Percentiles rank a stretch among this genome's conserved stretches.
phyloP scores from a whole-genome alignment of 2,797 vertebrate genomes.

The Cynopterus sphinx region DNA sequence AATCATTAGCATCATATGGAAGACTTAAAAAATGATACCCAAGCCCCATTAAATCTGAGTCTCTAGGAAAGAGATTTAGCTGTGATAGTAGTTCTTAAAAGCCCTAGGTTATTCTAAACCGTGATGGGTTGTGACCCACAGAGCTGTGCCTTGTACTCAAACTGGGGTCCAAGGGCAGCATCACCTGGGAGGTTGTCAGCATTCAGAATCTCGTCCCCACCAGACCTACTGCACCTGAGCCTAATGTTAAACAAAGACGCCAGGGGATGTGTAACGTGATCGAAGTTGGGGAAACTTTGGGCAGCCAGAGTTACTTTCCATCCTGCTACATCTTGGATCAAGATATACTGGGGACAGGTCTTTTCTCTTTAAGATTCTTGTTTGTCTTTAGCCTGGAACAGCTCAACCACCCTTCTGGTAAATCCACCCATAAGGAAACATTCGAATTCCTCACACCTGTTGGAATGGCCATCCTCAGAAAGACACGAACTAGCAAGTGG shows the following conservation, averaged over 20 bases:
- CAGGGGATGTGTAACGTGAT: background rate
- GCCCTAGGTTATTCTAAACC: background rate
- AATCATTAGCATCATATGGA: background rate
- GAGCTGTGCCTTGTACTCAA: background rate
- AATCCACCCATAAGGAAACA: background rate
- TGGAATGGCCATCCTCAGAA: background rate
- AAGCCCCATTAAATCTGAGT: background rate
- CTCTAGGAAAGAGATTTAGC: background rate
- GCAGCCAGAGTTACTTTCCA: background rate
- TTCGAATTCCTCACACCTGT: background rate
- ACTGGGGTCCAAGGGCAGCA: background rate
- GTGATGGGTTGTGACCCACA: background rate
- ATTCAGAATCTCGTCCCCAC: background rate
- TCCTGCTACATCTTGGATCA: background rate
- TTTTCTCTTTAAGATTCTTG: conserved; percentile 15
- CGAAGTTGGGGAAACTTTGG: background rate
- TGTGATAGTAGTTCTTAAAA: background rate
- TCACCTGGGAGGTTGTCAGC: background rate
- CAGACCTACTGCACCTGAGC: background rate
- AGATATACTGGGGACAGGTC: background rate
- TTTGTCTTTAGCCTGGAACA: background rate
- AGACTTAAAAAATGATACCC: background rate
- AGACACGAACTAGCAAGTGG: background rate
- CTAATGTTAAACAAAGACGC: background rate
- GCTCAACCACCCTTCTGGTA: background rate